Evolutionary conservation across 2,797 vertebrate species (phyloP), one percentile per base, ranked within the genome.

Genomic region (Danio kyathit): DNA sequence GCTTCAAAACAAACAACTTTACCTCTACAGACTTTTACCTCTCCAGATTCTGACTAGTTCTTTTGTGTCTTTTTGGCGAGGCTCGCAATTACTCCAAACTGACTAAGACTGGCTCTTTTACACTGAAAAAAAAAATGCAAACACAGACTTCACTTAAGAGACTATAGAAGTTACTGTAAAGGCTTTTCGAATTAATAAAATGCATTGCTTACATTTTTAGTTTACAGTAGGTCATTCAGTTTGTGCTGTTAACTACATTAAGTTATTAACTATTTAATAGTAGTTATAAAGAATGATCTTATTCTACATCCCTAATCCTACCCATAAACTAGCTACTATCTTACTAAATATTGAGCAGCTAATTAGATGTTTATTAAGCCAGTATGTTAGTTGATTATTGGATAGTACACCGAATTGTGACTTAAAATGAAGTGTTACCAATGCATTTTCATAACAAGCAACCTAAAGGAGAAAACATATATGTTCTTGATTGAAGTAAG

Each of bases 21-120:
- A 80, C 61, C 70, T 80, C 79, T 65, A 51, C n/a, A 43, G 61
- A 80, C 61, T 17, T 74, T 40, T 79, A 79, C 77, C 67, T 79
- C 77, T 71, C 38, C 46, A 71, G 17, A 79, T 52, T 21, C 46
- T 51, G 10, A 56, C 51, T 8, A 43, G 40, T 29, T 44, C 40
- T 76, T 57, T 14, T 65, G 16, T 14, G 46, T 76, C 17, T 44
- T 66, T 56, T 48, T 29, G 41, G 67, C 10, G n/a, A 48, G 52
- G 59, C 14, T 6, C 9, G 38, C 52, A 40, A 77, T 40, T 40
- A 48, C 52, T 67, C 52, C 19, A 16, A 64, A 43, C 75, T 48
- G 64, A 48, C 21, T 13, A 51, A 17, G 63, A 67, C 43, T 78
- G 76, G 54, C 66, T 59, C 66, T 70, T 51, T 41, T 60, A 78